These are phyloP conservation scores for Bradypodion ventrale DNA, from an alignment of 2,797 vertebrate genomes.

Conservation along the genomic window DNA sequence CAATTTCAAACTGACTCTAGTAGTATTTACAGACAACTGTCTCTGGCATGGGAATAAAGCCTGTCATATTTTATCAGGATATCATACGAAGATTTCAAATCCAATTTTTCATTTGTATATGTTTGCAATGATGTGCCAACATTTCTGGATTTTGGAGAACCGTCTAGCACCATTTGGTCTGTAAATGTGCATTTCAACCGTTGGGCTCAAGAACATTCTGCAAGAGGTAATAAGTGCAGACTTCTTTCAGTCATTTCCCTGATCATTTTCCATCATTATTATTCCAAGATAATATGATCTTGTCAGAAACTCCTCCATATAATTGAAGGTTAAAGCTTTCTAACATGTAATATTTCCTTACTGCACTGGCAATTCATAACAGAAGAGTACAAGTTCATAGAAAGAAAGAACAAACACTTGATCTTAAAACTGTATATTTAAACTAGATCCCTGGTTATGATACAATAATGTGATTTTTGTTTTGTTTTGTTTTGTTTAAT, in stretches of 20 bases:
- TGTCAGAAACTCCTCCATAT: not conserved
- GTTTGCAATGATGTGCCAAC: constrained; percentile 72
- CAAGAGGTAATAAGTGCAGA: not conserved
- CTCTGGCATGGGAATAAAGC: not conserved
- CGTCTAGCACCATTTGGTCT: constrained; percentile 46
- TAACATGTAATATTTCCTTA: constrained; percentile 31
- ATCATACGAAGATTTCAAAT: constrained; percentile 70
- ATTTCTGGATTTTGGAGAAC: constrained; percentile 58
- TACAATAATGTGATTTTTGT: not conserved
- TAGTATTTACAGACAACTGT: not conserved
- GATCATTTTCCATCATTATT: not conserved
- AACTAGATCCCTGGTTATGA: not conserved
- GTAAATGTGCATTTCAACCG: constrained; percentile 36
- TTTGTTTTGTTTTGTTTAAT: too few relatives aligned
- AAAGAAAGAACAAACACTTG: not conserved
- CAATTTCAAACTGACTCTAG: not conserved
- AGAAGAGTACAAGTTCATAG: not conserved
- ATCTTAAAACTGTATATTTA: not conserved
- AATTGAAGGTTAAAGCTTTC: constrained; percentile 12
- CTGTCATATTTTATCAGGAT: constrained; percentile 69
- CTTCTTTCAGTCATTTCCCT: not conserved
- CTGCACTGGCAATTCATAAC: not conserved
- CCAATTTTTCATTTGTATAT: constrained; percentile 67
- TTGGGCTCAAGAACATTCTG: constrained; percentile 37
- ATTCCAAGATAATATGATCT: not conserved